Percentiles rank a stretch among this genome's conserved stretches.
These are phyloP conservation scores for Odocoileus hemionus DNA, from an alignment of 2,113 vertebrate species.

Conservation along the genomic window DNA sequence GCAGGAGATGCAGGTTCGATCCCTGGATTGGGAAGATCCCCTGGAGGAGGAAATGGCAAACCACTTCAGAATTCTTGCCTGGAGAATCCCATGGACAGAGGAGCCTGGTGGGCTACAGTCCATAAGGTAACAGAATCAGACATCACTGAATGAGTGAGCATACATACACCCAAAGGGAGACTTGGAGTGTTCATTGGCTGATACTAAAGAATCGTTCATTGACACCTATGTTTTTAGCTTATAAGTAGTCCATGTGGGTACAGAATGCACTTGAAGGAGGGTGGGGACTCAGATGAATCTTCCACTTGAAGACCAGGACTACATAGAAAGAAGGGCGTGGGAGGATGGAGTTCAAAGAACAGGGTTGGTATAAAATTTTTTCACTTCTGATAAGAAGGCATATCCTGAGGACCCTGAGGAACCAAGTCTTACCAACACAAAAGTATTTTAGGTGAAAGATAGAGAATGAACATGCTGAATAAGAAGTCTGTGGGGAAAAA, in stretches of 20 bases:
- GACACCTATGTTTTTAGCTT: not conserved
- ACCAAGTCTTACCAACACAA: not conserved
- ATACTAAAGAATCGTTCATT: not conserved
- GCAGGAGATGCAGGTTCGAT: not conserved
- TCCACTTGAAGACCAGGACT: not conserved
- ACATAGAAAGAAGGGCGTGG: not conserved
- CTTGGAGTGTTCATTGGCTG: not conserved
- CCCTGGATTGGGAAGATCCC: not conserved
- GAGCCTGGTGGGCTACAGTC: not conserved
- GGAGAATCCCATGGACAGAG: not conserved
- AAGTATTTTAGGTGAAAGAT: not conserved
- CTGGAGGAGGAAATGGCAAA: not conserved
- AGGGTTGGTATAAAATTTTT: not conserved
- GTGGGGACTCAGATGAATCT: not conserved
- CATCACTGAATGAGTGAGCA: not conserved
- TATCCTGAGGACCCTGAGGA: not conserved
- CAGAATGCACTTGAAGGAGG: not conserved
- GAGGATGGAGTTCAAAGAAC: not conserved
- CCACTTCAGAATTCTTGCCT: not conserved
- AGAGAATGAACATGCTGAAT: not conserved
- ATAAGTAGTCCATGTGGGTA: not conserved
- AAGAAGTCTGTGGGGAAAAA: not conserved
- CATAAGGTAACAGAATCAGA: not conserved
- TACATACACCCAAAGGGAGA: not conserved
- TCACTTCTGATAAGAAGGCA: not conserved